phyloP scores from a whole-genome alignment of 2,797 vertebrate genomes.

The Sebastes paucispinis region DNA sequence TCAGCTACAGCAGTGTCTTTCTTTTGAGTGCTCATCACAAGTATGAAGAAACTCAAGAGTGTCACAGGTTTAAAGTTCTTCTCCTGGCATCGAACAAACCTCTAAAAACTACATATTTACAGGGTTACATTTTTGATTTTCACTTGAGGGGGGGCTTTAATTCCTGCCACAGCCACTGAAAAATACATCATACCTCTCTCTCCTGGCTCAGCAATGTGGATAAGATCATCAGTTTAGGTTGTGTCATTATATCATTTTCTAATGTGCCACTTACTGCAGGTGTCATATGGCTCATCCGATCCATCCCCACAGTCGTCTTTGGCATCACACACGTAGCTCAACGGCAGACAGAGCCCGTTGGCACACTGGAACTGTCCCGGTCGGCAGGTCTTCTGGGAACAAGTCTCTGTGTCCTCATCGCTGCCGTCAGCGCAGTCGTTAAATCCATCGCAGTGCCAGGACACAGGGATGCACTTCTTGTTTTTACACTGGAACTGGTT shows the following conservation, averaged over 20 bases:
- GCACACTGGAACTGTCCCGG: conserved; percentile 70
- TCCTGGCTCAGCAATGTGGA: background rate
- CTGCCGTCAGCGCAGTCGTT: conserved; percentile 73
- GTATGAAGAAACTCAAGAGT: background rate
- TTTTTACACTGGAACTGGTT: conserved; percentile 81
- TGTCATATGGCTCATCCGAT: conserved; percentile 75
- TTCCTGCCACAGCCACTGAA: background rate
- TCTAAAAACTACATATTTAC: background rate
- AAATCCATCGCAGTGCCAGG: conserved; percentile 75
- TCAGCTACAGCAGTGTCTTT: background rate
- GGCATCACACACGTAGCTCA: conserved; percentile 74
- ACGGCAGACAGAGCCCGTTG: conserved; percentile 70
- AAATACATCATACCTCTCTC: background rate
- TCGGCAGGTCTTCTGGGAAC: conserved; percentile 72
- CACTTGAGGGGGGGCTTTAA: background rate
- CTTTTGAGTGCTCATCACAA: background rate
- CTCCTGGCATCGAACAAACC: background rate
- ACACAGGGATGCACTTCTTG: conserved; percentile 75
- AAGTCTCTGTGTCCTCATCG: conserved; percentile 72
- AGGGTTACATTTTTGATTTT: rapidly evolving
- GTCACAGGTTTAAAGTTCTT: background rate
- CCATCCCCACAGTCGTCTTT: conserved; percentile 77
- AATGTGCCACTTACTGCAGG: conserved; percentile 70
- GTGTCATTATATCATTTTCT: background rate
- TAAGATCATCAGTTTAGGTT: background rate